phyloP scores from a whole-genome alignment of 2,113 vertebrate species.

The Scolopax mira region DNA sequence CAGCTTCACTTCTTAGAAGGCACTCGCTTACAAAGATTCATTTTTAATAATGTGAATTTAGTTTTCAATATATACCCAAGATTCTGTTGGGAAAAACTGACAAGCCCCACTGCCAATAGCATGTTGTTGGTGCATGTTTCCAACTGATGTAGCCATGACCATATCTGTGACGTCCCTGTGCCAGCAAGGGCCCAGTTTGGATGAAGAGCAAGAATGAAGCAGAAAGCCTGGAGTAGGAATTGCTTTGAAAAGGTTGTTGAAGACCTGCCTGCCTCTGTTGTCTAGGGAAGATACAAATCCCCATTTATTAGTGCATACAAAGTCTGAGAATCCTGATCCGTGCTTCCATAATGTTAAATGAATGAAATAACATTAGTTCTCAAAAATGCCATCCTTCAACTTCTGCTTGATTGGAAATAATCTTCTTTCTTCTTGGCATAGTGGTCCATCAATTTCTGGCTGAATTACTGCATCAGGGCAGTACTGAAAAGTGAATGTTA shows the following conservation, averaged over 20 bases:
- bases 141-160: background rate
- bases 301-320: background rate
- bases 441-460: background rate
- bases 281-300: background rate
- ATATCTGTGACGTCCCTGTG: background rate
- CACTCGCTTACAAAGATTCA: background rate
- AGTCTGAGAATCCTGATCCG: background rate
- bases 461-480: background rate
- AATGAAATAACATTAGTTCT: background rate
- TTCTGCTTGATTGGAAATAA: background rate
- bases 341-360: background rate
- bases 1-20: background rate
- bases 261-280: background rate
- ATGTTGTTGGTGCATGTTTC: background rate
- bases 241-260: background rate
- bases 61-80: background rate
- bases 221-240: background rate
- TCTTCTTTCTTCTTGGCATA: background rate
- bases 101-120: background rate
- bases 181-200: background rate
- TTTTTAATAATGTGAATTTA: background rate
- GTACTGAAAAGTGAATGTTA: background rate
- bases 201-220: background rate
- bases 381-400: background rate
- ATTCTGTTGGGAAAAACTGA: background rate